Evolutionary conservation across 2,888 invertebrate genomes (phyloP), one percentile per base, ranked within the genome.

Genomic region (Rhimphoctona megacephalus): DNA sequence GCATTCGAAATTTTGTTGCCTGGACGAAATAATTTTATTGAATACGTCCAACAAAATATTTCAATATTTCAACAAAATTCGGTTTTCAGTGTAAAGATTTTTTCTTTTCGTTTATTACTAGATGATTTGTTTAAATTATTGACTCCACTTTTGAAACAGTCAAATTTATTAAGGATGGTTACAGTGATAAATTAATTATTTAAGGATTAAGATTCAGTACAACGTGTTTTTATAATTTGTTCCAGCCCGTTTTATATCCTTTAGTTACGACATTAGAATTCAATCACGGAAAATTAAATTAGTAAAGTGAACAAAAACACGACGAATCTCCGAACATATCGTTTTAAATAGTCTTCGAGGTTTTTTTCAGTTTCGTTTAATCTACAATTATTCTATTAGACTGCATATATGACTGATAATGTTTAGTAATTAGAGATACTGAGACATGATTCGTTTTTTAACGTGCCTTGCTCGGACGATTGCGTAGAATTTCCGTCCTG

Each of bases 391-490:
- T 78, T 57, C 25, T 25, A 46, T 36, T 66, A 17, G 46, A 46
- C 25, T 0, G 46, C 25, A 30, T 14, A 6, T 61, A 61, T 61
- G 17, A 30, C 17, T 30, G 4, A 17, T 17, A 30, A 61, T 19
- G 19, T 61, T 61, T 30, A 14, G 0, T 43, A 43, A 11, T 14
- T 0, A 39, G 11, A 14, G 11, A 43, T 11, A 14, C 11, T 43
- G 3, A 43, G 43, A 43, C 43, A 14, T 43, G 11, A 43, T 9
- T 30, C n/a, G n/a, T 39, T 74, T 61, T 67, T 17, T 14, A 80
- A 87, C 74, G 54, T 85, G 76, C 82, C 85, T 85, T 36, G 33
- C 11, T 49, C 17, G 22, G 22, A 17, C 22, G 77, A 61, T 54
- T 11, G 14, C 46, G 25, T 52, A 4, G 76, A 43, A 52, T 49